phyloP scores from a whole-genome alignment of 2,797 vertebrate genomes.

The Halcyon badia region DNA sequence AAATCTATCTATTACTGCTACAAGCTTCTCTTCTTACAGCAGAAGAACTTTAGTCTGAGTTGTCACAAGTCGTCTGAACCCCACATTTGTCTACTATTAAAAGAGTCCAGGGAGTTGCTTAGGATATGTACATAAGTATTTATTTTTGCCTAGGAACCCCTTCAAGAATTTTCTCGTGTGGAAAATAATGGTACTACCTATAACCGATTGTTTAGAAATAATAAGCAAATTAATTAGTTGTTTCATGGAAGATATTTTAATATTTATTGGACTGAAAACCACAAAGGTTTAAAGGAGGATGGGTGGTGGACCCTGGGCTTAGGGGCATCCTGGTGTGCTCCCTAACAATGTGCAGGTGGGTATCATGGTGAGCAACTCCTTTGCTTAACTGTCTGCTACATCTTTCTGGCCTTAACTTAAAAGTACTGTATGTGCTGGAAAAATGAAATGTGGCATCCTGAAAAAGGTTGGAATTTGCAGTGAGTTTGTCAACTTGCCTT shows the following conservation, averaged over 20 bases:
- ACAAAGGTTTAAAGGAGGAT: neutral
- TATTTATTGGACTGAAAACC: neutral
- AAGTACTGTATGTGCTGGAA: neutral
- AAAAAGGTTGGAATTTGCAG: neutral
- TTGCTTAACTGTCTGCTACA: neutral
- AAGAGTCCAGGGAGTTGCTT: neutral
- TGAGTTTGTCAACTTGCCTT: neutral
- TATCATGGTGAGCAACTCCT: neutral
- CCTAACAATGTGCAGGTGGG: fast-evolving
- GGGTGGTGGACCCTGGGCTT: neutral
- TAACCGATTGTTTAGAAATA: neutral
- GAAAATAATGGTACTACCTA: neutral
- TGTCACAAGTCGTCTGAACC: neutral
- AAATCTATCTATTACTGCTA: neutral
- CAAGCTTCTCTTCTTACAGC: fast-evolving
- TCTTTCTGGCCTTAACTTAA: neutral
- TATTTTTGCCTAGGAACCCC: neutral
- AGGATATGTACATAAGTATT: neutral
- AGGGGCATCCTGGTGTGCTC: neutral
- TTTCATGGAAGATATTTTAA: neutral
- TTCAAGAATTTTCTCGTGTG: neutral
- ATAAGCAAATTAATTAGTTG: neutral
- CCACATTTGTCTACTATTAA: fast-evolving
- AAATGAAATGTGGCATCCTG: neutral
- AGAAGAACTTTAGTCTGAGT: neutral